Conservation (phyloP, 2,888 invertebrate genomes). For the Andrena praecox region DNA sequence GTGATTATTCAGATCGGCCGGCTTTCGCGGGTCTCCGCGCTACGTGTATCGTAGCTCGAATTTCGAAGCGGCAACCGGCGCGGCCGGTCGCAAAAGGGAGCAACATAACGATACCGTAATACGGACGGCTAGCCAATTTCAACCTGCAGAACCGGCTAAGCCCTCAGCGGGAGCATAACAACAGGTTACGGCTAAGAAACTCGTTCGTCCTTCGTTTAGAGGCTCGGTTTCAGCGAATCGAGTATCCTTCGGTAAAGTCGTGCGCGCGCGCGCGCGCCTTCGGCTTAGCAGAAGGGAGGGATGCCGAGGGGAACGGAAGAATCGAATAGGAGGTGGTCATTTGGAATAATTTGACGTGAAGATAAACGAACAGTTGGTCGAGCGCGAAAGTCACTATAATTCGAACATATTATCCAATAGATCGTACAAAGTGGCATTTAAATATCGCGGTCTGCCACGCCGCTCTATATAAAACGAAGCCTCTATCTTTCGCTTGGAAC, state of each 20-base stretch:
- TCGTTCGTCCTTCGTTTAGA: slow-evolving; percentile 75
- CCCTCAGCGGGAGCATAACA: slow-evolving; percentile 63
- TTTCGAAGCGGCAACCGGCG: slow-evolving; percentile 63
- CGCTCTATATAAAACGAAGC: background rate
- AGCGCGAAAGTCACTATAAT: background rate
- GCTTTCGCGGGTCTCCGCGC: slow-evolving; percentile 42
- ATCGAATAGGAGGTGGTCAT: background rate
- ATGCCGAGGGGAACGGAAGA: background rate
- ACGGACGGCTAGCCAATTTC: slow-evolving; percentile 74
- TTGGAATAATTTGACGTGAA: background rate
- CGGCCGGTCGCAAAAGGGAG: slow-evolving; percentile 54
- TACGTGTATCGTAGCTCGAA: slow-evolving; percentile 58
- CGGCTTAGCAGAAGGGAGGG: background rate
- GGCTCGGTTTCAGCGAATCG: slow-evolving; percentile 70
- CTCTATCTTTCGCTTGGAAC: background rate
- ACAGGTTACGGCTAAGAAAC: slow-evolving; percentile 74
- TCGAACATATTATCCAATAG: background rate
- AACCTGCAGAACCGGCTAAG: slow-evolving; percentile 78
- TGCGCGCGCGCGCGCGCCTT: slow-evolving; percentile 12
- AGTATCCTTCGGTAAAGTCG: slow-evolving; percentile 49
- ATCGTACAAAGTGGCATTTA: slow-evolving; percentile 1
- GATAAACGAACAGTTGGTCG: background rate
- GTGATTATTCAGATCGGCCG: slow-evolving; percentile 57
- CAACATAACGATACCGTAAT: slow-evolving; percentile 71
- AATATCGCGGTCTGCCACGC: background rate